Evolutionary conservation across 1,140 invertebrate species (phyloP), one percentile per base, ranked within the genome.

Genomic region (Lamellibrachia luymesi): DNA sequence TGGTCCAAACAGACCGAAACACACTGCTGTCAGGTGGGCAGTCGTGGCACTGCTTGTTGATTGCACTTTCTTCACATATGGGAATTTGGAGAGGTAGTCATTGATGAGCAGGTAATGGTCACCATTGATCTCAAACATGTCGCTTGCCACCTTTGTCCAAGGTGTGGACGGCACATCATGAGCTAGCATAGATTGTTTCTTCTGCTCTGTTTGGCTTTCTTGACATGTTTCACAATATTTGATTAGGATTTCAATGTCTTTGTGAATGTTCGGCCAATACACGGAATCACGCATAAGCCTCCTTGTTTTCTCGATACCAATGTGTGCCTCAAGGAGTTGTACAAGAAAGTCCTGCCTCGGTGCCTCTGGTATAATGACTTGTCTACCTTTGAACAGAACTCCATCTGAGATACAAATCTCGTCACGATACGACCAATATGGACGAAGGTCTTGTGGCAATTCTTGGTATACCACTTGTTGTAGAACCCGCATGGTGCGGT

Each of bases 401-500:
- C 52, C 64, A 10, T 38, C n/a, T 4, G 27, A 52, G 4, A 89
- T 93, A 25, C 64, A n/a, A 22, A 90, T 49, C 22, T 38, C 38
- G 49, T 93, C 92, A 17, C 51, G 92, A 50, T 56, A 51, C 22
- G 50, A 56, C 92, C 92, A 92, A n/a, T 92, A 92, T 52, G 92
- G 50, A 10, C 92, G 92, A 38, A 92, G 27, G 50, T 92, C 50
- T 56, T 51, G 50, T 64, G 92, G 92, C n/a, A 92, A 6, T 7
- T 92, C 50, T 27, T n/a, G 8, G 50, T n/a, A 92, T 8, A 92
- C 52, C 50, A 56, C n/a, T 64, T 92, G 50, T 50, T 17, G 52
- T 2, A 92, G 51, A 64, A 1, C 50, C 2, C 10, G 50, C 52
- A 92, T 52, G 22, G n/a, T 64, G 52, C 17, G 92, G 8, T 51